Conservation (phyloP, 1,140 invertebrate genomes). For the Rhopalosiphum maidis region DNA sequence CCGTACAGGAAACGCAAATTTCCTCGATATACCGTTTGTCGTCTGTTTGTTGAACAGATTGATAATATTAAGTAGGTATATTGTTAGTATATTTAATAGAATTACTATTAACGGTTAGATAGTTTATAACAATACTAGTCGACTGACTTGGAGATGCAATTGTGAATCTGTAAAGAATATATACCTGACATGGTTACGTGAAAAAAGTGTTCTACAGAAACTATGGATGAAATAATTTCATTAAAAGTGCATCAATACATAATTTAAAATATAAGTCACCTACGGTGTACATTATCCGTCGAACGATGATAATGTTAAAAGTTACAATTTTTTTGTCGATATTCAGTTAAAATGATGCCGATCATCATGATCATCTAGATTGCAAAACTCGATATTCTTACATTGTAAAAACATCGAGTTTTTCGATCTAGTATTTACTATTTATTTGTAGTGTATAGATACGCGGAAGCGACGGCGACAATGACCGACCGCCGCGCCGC, state of each 20-base stretch:
- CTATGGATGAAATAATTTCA: no score
- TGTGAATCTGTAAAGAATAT: neutral
- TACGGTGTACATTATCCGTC: neutral
- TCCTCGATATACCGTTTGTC: neutral
- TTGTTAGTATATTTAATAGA: no score
- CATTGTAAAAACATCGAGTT: neutral
- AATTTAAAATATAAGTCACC: neutral
- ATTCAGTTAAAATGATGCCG: no score
- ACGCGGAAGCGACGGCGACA: neutral
- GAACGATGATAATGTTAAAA: neutral
- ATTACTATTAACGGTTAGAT: neutral
- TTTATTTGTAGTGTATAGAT: neutral
- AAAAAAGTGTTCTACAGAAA: no score
- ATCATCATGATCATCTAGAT: no score
- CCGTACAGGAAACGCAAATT: neutral
- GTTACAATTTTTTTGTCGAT: neutral
- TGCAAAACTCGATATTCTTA: neutral
- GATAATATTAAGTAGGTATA: neutral
- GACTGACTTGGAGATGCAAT: neutral
- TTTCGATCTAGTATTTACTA: neutral
- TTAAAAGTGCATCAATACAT: no score
- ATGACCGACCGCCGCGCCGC: neutral
- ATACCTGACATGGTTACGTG: no score
- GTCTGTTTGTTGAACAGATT: neutral
- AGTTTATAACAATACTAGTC: neutral